These are phyloP conservation scores for Cyprinus carpio DNA, from an alignment of 2,113 vertebrate genomes.

Conservation along the genomic window DNA sequence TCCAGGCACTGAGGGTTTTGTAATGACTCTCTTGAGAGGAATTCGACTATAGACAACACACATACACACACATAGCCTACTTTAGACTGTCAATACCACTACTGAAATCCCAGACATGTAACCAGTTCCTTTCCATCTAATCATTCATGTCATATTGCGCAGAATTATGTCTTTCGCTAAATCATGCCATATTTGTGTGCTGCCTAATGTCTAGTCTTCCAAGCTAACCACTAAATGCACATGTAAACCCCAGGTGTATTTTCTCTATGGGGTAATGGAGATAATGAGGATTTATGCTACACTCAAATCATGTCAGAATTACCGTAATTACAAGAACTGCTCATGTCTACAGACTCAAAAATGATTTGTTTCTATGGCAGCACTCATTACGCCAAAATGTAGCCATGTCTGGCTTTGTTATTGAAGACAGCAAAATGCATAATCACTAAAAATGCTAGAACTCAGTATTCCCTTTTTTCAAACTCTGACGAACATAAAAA, in stretches of 20 bases:
- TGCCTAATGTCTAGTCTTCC: slow-evolving; percentile 16
- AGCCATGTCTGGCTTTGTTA: not conserved
- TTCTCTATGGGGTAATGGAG: not conserved
- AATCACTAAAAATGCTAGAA: not conserved
- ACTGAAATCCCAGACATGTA: slow-evolving; percentile 26
- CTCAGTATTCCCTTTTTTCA: not conserved
- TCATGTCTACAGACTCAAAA: not conserved
- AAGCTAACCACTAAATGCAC: slow-evolving; percentile 17
- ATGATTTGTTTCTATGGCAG: not conserved
- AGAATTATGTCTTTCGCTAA: slow-evolving; percentile 10
- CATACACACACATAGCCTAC: slow-evolving; percentile 20
- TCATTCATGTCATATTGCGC: slow-evolving; percentile 1
- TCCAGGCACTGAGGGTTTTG: slow-evolving; percentile 36
- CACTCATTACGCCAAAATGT: not conserved
- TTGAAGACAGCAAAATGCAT: not conserved
- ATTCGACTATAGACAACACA: not conserved
- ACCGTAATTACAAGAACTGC: not conserved
- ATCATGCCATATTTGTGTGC: not conserved
- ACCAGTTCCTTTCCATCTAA: slow-evolving; percentile 23
- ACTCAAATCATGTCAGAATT: slow-evolving; percentile 14
- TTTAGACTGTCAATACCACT: slow-evolving; percentile 10
- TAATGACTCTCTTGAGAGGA: slow-evolving; percentile 28
- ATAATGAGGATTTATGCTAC: slow-evolving; percentile 17
- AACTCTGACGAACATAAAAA: not conserved
- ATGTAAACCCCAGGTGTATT: slow-evolving; percentile 20